phyloP scores from a whole-genome alignment of 1,140 invertebrate genomes.

The Drosophila asahinai region DNA sequence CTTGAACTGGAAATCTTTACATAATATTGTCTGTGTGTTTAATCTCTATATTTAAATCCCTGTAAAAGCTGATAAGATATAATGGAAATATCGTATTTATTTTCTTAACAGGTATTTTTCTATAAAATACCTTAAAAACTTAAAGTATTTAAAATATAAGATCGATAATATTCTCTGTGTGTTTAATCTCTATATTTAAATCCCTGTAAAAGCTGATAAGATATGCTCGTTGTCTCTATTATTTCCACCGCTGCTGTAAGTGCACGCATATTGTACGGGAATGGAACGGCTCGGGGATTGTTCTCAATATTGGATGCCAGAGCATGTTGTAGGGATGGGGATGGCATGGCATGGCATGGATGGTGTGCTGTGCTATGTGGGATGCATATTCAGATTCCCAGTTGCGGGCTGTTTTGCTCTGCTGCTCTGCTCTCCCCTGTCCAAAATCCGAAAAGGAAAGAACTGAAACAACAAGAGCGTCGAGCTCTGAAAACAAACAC shows the following conservation, averaged over 20 bases:
- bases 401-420: slow-evolving; percentile 28
- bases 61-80: not conserved
- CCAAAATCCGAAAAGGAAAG: slow-evolving; percentile 20
- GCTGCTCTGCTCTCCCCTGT: slow-evolving; percentile 17
- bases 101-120: no score
- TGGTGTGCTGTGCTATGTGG: slow-evolving; percentile 9
- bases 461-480: slow-evolving; percentile 31
- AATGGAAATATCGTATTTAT: no score
- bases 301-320: slow-evolving; percentile 21
- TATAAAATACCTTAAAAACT: not conserved
- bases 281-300: slow-evolving; percentile 16
- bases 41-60: not conserved
- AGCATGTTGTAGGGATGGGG: not conserved
- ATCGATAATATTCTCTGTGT: not conserved
- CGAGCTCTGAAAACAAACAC: slow-evolving; percentile 54
- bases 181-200: not conserved
- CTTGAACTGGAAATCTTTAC: no score
- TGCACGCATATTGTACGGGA: slow-evolving; percentile 16
- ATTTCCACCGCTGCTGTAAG: not conserved
- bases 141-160: not conserved
- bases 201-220: not conserved
- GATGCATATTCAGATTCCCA: slow-evolving; percentile 54
- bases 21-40: not conserved
- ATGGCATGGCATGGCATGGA: not conserved
- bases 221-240: not conserved